Conservation (phyloP, 1,140 invertebrate species). For the Daktulosphaira vitifoliae region DNA sequence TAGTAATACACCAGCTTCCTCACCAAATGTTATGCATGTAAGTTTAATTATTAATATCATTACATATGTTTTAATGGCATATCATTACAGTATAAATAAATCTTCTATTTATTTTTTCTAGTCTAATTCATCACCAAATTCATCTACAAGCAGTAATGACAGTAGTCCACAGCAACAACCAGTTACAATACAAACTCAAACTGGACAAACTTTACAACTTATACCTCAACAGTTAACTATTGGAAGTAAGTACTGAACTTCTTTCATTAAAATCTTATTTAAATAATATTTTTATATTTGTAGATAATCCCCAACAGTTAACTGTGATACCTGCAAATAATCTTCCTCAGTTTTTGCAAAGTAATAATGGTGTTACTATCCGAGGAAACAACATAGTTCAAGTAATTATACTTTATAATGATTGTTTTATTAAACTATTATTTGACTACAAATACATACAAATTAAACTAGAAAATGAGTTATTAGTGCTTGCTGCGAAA, state of each 20-base stretch:
- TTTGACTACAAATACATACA: no score
- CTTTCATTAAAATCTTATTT: background rate
- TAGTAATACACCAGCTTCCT: conserved; percentile 32
- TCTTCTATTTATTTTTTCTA: conserved; percentile 36
- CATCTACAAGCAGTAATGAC: conserved; percentile 37
- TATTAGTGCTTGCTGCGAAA: no score
- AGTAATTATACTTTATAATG: conserved; percentile 35
- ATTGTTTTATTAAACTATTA: no score
- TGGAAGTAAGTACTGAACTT: conserved; percentile 27
- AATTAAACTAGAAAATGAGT: no score
- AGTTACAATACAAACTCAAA: conserved; percentile 41
- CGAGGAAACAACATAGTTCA: conserved; percentile 41
- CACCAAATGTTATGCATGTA: conserved; percentile 15
- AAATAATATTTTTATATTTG: conserved; percentile 36
- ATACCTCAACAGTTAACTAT: conserved; percentile 39
- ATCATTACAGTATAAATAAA: no score
- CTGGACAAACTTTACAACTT: conserved; percentile 37
- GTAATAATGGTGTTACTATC: conserved; percentile 37
- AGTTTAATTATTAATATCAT: conserved; percentile 28
- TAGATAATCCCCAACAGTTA: conserved; percentile 52
- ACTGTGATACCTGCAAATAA: conserved; percentile 51
- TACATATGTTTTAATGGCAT: no score
- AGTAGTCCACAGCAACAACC: conserved; percentile 41
- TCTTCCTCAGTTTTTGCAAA: conserved; percentile 40
- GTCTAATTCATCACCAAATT: conserved; percentile 33